Conservation (phyloP, 2,113 vertebrate species). For the Ochotona curzoniae region DNA sequence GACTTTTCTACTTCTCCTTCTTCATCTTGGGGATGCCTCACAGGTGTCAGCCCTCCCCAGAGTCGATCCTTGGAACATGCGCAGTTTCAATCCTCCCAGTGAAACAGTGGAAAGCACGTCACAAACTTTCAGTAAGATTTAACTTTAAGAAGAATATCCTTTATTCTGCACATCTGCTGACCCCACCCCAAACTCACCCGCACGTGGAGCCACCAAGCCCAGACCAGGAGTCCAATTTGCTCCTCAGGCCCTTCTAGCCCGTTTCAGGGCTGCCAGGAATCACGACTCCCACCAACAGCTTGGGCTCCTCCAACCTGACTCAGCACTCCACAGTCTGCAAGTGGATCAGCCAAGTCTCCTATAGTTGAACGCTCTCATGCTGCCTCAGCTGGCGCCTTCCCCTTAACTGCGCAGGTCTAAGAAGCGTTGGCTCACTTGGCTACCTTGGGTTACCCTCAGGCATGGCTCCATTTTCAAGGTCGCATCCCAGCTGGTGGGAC, state of each 20-base stretch:
- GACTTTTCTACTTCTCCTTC: too few relatives aligned
- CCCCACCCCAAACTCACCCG: slow-evolving; percentile 28
- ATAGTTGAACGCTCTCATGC: background rate
- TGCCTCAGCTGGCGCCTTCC: background rate
- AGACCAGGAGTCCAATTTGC: background rate
- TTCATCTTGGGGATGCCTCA: slow-evolving; percentile 15
- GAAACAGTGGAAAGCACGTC: background rate
- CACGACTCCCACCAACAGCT: background rate
- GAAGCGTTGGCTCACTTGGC: background rate
- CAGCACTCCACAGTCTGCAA: background rate
- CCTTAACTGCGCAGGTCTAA: background rate
- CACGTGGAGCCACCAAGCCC: background rate
- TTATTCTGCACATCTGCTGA: background rate
- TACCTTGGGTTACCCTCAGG: background rate
- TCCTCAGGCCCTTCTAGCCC: background rate
- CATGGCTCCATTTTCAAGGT: slow-evolving; percentile 28
- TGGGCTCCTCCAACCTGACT: background rate
- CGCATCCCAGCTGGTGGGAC: background rate
- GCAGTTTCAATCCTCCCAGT: background rate
- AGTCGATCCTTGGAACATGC: background rate
- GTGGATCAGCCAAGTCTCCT: background rate
- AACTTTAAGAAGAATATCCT: background rate
- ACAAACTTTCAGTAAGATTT: slow-evolving; percentile 21
- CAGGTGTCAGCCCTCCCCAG: background rate
- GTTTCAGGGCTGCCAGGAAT: background rate